Conservation (phyloP, 2,797 vertebrate species). For the Gallirallus australis region DNA sequence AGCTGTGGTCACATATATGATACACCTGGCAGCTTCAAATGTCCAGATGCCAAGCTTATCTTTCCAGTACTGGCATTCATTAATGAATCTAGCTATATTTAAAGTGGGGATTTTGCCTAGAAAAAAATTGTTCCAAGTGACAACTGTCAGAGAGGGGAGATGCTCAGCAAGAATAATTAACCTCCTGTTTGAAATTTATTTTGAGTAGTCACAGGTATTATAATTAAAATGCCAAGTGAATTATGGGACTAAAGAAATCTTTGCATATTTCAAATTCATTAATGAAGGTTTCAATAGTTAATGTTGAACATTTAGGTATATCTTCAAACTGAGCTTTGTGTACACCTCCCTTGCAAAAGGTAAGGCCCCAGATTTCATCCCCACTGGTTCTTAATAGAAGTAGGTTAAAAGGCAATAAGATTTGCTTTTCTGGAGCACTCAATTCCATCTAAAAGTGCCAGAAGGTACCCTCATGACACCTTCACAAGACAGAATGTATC, state of each 20-base stretch:
- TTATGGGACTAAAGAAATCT: neutral
- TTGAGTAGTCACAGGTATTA: neutral
- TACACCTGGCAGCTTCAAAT: slow-evolving; percentile 45
- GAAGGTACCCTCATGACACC: slow-evolving; percentile 20
- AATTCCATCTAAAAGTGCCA: slow-evolving; percentile 38
- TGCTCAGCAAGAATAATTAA: neutral
- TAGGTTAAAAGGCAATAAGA: slow-evolving; percentile 31
- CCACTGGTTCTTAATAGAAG: neutral
- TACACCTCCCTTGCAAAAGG: neutral
- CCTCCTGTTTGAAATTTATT: neutral
- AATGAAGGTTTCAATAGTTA: neutral
- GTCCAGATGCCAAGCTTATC: slow-evolving; percentile 45
- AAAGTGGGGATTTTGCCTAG: neutral
- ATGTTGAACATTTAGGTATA: neutral
- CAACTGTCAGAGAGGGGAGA: neutral
- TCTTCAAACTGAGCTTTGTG: neutral
- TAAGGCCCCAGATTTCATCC: neutral
- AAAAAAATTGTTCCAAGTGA: neutral
- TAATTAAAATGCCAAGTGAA: neutral
- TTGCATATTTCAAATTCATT: neutral
- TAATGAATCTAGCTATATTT: neutral
- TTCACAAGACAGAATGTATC: neutral
- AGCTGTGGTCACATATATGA: slow-evolving; percentile 35
- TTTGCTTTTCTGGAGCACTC: slow-evolving; percentile 31
- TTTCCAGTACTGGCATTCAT: slow-evolving; percentile 15